Evolutionary conservation across 1,140 invertebrate genomes (phyloP).

Genomic region (Panagrolaimus sp.): DNA sequence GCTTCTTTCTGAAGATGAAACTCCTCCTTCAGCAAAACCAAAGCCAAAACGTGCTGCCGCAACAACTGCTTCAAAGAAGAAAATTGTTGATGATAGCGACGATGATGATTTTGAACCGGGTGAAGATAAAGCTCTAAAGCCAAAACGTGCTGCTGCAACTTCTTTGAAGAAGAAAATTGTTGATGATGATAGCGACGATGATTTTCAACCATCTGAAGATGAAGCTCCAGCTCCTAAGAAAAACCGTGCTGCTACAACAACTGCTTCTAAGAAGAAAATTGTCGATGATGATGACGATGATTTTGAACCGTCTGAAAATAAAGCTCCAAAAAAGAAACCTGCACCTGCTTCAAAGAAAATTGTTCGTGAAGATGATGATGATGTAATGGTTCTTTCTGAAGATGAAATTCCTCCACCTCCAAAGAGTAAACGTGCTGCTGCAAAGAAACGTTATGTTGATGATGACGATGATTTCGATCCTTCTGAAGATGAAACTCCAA

Average conservation of each 20-base stretch:
- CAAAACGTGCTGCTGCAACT: neutral
- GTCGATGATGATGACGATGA: conserved; percentile 6
- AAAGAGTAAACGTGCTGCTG: too few relatives aligned
- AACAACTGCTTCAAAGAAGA: conserved; percentile 13
- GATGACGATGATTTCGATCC: neutral
- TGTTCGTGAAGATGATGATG: conserved; percentile 8
- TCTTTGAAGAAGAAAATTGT: neutral
- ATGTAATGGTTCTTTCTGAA: too few relatives aligned
- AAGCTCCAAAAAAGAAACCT: neutral
- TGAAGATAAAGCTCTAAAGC: neutral
- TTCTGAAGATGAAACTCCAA: too few relatives aligned
- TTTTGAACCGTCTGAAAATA: neutral
- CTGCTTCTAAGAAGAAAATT: too few relatives aligned
- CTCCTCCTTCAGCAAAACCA: neutral
- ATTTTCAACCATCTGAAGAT: too few relatives aligned
- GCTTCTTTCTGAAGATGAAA: neutral
- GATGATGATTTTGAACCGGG: neutral
- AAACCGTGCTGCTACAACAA: too few relatives aligned
- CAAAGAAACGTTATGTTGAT: too few relatives aligned
- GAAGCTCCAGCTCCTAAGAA: too few relatives aligned
- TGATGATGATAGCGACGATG: neutral
- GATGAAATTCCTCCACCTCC: too few relatives aligned
- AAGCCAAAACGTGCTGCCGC: neutral
- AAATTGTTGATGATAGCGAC: conserved; percentile 1
- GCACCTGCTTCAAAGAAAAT: conserved; percentile 13